phyloP scores from a whole-genome alignment of 2,113 vertebrate species.

The Oenanthe melanoleuca region DNA sequence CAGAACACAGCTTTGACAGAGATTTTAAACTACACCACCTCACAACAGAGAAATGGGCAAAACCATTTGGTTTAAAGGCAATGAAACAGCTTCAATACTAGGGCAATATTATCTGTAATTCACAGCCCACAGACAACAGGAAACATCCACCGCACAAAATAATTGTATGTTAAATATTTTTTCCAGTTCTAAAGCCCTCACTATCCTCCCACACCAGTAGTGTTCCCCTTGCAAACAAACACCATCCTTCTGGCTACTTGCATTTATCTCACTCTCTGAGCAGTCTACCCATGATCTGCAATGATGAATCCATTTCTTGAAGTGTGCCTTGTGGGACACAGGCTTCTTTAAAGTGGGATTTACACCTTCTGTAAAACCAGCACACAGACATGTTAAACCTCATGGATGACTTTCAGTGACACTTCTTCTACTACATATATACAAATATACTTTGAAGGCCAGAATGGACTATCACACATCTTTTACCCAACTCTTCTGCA shows the following conservation, averaged over 20 bases:
- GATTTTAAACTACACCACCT: background rate
- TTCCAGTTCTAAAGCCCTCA: background rate
- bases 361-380: background rate
- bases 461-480: background rate
- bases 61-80: background rate
- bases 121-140: background rate
- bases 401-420: background rate
- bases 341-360: background rate
- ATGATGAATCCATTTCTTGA: background rate
- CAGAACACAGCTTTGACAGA: background rate
- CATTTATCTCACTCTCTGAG: background rate
- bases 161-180: background rate
- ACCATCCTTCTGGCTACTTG: background rate
- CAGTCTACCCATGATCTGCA: background rate
- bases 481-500: background rate
- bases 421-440: background rate
- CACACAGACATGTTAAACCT: background rate
- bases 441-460: background rate
- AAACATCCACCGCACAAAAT: background rate
- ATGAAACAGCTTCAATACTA: background rate
- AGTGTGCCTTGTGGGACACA: background rate
- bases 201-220: rapidly evolving
- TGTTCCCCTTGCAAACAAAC: background rate
- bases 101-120: background rate
- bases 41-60: background rate